Conservation (phyloP, 2,797 vertebrate genomes). For the Lithobates pipiens region DNA sequence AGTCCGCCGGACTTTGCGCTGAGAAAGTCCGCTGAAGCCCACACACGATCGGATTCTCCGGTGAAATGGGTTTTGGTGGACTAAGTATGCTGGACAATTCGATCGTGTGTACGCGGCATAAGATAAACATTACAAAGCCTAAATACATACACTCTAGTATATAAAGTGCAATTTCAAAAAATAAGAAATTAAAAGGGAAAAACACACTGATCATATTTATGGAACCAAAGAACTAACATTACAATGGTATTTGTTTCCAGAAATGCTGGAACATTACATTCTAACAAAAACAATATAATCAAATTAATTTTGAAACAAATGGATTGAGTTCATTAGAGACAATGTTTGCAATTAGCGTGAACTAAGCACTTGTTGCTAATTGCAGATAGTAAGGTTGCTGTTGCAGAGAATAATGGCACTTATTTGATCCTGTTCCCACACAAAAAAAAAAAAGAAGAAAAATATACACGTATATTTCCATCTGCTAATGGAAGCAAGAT, state of each 20-base stretch:
- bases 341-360: constrained; percentile 43
- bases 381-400: constrained; percentile 56
- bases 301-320: constrained; percentile 30
- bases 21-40: too few relatives aligned
- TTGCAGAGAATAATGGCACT: constrained; percentile 34
- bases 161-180: too few relatives aligned
- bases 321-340: constrained; percentile 41
- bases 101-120: too few relatives aligned
- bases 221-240: neutral
- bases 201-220: too few relatives aligned
- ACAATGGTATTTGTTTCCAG: neutral
- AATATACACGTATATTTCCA: constrained; percentile 60
- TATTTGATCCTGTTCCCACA: constrained; percentile 52
- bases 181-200: too few relatives aligned
- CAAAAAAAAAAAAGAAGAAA: constrained; percentile 49
- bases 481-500: constrained; percentile 62
- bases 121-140: too few relatives aligned
- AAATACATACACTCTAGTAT: too few relatives aligned
- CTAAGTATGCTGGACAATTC: too few relatives aligned
- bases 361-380: constrained; percentile 29
- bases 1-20: too few relatives aligned
- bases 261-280: neutral
- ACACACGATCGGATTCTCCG: too few relatives aligned
- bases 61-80: too few relatives aligned
- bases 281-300: constrained; percentile 16